Percentiles rank a stretch among this genome's conserved stretches.
Evolutionary conservation across 1,140 invertebrate genomes (phyloP).

Genomic region (Solenopsis invicta): DNA sequence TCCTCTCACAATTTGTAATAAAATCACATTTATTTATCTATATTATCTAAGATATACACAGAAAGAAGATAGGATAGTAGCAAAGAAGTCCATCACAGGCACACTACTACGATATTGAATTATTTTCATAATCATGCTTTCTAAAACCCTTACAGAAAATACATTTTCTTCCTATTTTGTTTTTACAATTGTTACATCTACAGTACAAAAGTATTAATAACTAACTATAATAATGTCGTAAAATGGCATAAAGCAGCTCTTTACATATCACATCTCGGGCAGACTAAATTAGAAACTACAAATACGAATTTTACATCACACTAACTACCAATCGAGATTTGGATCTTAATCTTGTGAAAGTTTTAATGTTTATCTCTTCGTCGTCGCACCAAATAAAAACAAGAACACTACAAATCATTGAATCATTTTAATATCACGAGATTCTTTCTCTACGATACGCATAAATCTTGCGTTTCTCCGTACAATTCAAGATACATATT

Average conservation of each 20-base stretch:
- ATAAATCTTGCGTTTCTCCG: conserved; percentile 1
- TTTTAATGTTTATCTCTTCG: not conserved
- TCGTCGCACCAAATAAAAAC: not conserved
- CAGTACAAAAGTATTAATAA: conserved; percentile 82
- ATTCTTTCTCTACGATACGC: conserved; percentile 27
- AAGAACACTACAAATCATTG: not conserved
- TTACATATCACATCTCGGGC: conserved; percentile 87
- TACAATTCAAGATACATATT: not conserved
- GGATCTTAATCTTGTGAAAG: not conserved
- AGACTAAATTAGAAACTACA: conserved; percentile 78
- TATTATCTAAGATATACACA: conserved; percentile 26
- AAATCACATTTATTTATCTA: conserved; percentile 36
- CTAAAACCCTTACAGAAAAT: conserved; percentile 46
- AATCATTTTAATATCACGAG: conserved; percentile 9
- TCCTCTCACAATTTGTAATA: not conserved
- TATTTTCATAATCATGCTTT: conserved; percentile 26
- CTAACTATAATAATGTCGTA: conserved; percentile 80
- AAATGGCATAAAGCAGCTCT: conserved; percentile 85
- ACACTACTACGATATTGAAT: conserved; percentile 27
- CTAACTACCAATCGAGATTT: conserved; percentile 65
- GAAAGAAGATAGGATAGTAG: not conserved
- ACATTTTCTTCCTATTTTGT: conserved; percentile 59
- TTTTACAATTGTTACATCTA: conserved; percentile 80
- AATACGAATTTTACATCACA: conserved; percentile 66
- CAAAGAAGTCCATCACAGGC: conserved; percentile 33